Conservation (phyloP, 2,797 vertebrate genomes). For the Sparidentex hasta region DNA sequence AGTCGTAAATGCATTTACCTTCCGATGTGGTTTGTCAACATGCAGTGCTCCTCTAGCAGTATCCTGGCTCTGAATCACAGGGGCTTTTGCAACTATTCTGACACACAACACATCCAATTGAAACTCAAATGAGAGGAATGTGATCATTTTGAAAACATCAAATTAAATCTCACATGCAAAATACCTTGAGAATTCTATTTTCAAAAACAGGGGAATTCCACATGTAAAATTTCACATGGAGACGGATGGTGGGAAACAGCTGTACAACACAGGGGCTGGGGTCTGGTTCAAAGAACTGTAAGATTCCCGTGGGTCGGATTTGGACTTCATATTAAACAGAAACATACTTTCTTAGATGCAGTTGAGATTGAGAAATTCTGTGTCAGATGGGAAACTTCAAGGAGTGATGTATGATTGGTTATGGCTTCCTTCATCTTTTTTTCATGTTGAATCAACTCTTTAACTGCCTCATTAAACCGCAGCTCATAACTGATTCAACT, state of each 20-base stretch:
- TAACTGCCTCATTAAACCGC: conserved; percentile 12
- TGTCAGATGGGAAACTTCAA: conserved; percentile 47
- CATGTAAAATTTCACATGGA: conserved; percentile 41
- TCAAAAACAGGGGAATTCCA: conserved; percentile 43
- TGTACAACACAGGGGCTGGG: conserved; percentile 17
- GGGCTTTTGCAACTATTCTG: neutral
- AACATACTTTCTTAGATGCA: conserved; percentile 55
- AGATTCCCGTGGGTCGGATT: conserved; percentile 61
- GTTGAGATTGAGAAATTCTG: conserved; percentile 40
- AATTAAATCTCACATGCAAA: conserved; percentile 39
- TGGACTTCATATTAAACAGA: conserved; percentile 60
- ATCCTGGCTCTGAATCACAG: neutral
- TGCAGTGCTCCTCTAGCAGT: neutral
- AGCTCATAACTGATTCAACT: conserved; percentile 11
- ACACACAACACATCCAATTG: neutral
- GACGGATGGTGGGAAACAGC: conserved; percentile 72
- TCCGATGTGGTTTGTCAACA: neutral
- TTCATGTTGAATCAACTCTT: conserved; percentile 18
- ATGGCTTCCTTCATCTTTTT: conserved; percentile 5
- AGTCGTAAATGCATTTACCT: neutral
- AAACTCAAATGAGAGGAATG: neutral
- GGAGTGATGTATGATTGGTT: conserved; percentile 6
- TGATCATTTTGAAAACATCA: conserved; percentile 5
- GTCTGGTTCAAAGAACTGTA: conserved; percentile 58
- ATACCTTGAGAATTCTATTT: conserved; percentile 31